These are phyloP conservation scores for Lutraria lutraria DNA, from an alignment of 2,888 invertebrate species.

Conservation along the genomic window DNA sequence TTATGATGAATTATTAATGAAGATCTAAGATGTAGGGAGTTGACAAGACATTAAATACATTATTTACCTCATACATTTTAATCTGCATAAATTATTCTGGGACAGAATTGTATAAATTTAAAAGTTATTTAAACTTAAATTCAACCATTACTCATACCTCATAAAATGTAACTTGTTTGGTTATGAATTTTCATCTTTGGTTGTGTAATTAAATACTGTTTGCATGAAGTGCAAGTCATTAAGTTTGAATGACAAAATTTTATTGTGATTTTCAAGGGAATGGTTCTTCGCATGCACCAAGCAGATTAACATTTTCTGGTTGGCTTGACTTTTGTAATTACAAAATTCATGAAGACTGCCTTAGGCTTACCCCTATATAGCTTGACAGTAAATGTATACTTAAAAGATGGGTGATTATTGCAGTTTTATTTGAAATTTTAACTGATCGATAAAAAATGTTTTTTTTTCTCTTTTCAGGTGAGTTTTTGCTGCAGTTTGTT, in stretches of 20 bases:
- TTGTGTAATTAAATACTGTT: background rate
- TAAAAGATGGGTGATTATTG: no score
- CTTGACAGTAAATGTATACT: background rate
- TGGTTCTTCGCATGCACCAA: constrained; percentile 19
- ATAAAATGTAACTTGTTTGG: background rate
- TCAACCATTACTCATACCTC: background rate
- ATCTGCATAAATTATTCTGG: constrained; percentile 7
- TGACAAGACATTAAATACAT: background rate
- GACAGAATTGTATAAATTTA: constrained; percentile 6
- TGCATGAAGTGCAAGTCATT: background rate
- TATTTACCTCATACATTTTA: background rate
- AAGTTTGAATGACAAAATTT: background rate
- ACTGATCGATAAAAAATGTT: background rate
- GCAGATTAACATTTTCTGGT: background rate
- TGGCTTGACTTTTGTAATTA: background rate
- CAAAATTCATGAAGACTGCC: background rate
- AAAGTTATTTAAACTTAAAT: background rate
- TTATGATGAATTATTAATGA: constrained; percentile 16
- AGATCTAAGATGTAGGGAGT: background rate
- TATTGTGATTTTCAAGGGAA: background rate
- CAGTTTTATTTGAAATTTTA: background rate
- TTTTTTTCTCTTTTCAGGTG: constrained; percentile 16
- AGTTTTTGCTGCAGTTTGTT: background rate
- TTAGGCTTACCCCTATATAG: background rate
- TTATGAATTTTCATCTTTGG: background rate